These are phyloP conservation scores for Smutsia temminckii DNA, from an alignment of 2,797 vertebrate genomes.

Conservation along the genomic window DNA sequence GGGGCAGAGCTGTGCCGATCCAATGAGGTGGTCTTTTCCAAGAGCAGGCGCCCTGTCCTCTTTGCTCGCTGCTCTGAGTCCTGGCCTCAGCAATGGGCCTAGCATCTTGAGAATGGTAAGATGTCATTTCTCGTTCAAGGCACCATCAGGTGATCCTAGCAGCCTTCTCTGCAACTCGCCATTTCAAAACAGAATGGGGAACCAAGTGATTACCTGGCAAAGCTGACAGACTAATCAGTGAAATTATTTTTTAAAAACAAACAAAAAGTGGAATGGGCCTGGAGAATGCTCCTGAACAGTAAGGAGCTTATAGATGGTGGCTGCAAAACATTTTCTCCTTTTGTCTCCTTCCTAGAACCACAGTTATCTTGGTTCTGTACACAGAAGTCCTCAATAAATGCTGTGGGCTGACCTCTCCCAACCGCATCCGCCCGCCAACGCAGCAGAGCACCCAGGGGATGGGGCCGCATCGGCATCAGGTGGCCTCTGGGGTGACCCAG, in stretches of 20 bases:
- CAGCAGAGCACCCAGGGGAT: background rate
- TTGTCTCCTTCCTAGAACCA: background rate
- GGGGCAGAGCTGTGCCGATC: background rate
- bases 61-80: background rate
- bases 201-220: background rate
- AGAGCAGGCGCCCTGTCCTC: background rate
- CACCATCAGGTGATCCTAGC: background rate
- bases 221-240: background rate
- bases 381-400: background rate
- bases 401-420: background rate
- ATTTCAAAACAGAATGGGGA: background rate
- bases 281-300: background rate
- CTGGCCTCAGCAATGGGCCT: accelerated
- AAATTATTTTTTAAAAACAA: background rate
- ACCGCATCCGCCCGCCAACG: accelerated
- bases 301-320: background rate
- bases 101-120: constrained; percentile 40
- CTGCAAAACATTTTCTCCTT: background rate
- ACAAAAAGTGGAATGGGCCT: accelerated
- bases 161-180: background rate
- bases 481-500: background rate
- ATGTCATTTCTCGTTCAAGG: constrained; percentile 42
- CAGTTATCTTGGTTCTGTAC: background rate
- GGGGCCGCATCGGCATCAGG: background rate
- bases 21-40: background rate